Evolutionary conservation across 2,113 vertebrate genomes (phyloP).

Genomic region (Onychorhynchus coronatus): DNA sequence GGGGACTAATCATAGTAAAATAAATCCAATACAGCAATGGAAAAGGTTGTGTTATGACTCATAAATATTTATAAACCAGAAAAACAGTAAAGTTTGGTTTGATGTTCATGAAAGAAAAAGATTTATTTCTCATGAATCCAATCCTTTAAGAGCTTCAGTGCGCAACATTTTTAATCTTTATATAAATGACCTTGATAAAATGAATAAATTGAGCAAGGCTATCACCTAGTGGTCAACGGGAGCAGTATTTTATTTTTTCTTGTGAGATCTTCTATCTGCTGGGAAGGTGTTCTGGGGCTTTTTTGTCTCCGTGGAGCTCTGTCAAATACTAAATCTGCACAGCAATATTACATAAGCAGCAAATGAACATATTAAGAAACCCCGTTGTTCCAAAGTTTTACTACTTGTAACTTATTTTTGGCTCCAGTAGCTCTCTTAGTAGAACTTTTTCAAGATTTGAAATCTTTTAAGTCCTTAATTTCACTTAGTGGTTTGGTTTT

Average conservation of each 20-base stretch:
- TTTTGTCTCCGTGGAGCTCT: not conserved
- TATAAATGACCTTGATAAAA: constrained; percentile 67
- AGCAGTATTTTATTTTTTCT: not conserved
- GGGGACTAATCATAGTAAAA: not conserved
- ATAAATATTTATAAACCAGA: constrained; percentile 27
- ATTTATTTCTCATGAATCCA: not conserved
- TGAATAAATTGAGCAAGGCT: constrained; percentile 66
- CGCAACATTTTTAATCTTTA: constrained; percentile 64
- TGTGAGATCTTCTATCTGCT: not conserved
- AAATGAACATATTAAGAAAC: not conserved
- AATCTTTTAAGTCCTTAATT: not conserved
- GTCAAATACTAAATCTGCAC: not conserved
- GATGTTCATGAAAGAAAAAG: not conserved
- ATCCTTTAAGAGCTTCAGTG: constrained; percentile 12
- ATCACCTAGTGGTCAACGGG: constrained; percentile 63
- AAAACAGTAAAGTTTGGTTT: not conserved
- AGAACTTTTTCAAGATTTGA: not conserved
- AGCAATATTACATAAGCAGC: not conserved
- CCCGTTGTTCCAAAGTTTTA: not conserved
- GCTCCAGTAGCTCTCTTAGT: not conserved
- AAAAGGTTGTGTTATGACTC: not conserved
- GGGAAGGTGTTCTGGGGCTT: not conserved
- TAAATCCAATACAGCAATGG: not conserved
- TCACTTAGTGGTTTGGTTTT: not conserved
- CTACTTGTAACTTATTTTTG: not conserved